These are phyloP conservation scores for Okapia johnstoni DNA, from an alignment of 2,113 vertebrate genomes.

Conservation along the genomic window DNA sequence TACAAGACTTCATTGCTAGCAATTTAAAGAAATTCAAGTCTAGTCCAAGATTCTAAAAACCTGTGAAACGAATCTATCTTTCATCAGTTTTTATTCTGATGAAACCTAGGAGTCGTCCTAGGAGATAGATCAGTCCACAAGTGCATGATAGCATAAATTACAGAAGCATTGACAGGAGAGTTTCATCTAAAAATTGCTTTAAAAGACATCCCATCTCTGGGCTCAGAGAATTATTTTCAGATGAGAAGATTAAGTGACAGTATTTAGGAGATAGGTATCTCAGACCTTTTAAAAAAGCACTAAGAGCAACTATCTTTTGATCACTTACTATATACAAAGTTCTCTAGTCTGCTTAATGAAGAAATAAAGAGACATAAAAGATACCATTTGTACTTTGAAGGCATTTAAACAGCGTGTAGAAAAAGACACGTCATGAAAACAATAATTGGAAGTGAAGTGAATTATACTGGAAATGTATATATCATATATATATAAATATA, in stretches of 20 bases:
- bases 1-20: not conserved
- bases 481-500: not conserved
- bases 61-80: slow-evolving; percentile 29
- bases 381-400: not conserved
- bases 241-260: not conserved
- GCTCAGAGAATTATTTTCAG: not conserved
- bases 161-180: not conserved
- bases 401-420: not conserved
- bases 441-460: not conserved
- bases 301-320: not conserved
- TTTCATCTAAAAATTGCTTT: not conserved
- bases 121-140: not conserved
- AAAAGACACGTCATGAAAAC: not conserved
- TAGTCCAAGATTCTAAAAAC: not conserved
- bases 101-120: not conserved
- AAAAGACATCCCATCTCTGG: not conserved
- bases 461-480: not conserved
- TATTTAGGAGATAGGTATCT: not conserved
- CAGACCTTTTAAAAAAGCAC: not conserved
- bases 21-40: slow-evolving; percentile 42
- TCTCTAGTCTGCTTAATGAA: not conserved
- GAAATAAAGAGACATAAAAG: not conserved
- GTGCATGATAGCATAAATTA: fast-evolving
- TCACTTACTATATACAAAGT: not conserved
- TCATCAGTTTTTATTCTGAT: slow-evolving; percentile 48